Conservation (phyloP, 2,888 invertebrate species). For the Poecilobothrus nobilitatus region DNA sequence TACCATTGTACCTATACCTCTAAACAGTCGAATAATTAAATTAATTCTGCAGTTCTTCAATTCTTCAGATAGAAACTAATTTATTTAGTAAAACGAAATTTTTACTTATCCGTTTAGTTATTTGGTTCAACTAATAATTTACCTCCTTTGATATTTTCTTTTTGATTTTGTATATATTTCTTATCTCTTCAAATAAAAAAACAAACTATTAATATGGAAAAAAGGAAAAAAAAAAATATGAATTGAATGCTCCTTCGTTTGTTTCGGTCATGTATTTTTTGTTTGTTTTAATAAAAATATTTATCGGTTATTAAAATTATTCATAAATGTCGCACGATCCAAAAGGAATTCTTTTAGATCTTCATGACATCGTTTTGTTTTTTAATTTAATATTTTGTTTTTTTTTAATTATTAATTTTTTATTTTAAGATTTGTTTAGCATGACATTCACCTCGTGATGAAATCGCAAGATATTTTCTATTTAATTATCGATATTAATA, state of each 20-base stretch:
- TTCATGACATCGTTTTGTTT: background rate
- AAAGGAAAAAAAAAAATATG: background rate
- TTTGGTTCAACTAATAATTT: too few relatives aligned
- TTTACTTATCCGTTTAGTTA: too few relatives aligned
- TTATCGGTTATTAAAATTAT: conserved; percentile 4
- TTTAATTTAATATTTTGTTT: background rate
- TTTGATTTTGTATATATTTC: background rate
- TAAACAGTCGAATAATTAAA: too few relatives aligned
- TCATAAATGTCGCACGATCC: conserved; percentile 1
- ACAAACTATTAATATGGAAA: background rate
- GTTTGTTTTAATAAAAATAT: background rate
- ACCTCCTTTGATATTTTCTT: too few relatives aligned
- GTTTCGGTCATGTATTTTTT: background rate
- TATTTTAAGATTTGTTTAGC: conserved; percentile 2
- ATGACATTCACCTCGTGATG: conserved; percentile 3
- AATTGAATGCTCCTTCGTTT: background rate
- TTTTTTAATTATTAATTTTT: background rate
- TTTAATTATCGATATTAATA: conserved; percentile 6
- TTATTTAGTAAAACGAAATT: too few relatives aligned
- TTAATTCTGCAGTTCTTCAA: too few relatives aligned
- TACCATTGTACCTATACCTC: too few relatives aligned
- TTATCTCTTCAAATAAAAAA: background rate
- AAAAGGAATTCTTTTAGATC: conserved; percentile 4
- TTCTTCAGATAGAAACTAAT: too few relatives aligned
- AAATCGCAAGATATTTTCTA: background rate